Conservation (phyloP, 2,113 vertebrate species). For the Desmodus rotundus region DNA sequence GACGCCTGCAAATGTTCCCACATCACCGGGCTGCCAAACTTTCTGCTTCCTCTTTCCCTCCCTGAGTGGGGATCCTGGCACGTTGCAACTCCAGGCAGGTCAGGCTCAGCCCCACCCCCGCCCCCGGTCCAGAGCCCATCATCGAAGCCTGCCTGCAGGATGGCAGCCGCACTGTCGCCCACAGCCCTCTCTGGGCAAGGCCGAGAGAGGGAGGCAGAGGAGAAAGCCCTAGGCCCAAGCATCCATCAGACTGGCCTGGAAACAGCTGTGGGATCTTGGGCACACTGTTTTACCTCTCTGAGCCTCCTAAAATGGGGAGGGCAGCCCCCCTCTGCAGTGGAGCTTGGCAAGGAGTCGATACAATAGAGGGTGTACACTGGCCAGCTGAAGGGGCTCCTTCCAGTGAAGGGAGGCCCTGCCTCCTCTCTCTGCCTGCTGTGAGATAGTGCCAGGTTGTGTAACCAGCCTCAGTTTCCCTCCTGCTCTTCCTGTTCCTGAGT, state of each 20-base stretch:
- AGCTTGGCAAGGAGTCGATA: not conserved
- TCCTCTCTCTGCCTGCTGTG: not conserved
- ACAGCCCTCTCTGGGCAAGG: not conserved
- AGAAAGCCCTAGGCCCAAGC: not conserved
- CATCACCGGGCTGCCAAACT: not conserved
- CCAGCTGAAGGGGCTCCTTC: not conserved
- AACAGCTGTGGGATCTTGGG: not conserved
- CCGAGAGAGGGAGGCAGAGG: not conserved
- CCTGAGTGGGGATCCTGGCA: not conserved
- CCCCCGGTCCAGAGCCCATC: not conserved
- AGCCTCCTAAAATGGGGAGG: not conserved
- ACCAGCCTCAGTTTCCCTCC: not conserved
- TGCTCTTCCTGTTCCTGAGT: not conserved
- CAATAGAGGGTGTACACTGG: accelerated
- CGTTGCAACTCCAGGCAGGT: not conserved
- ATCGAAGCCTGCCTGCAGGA: not conserved
- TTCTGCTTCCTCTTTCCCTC: not conserved
- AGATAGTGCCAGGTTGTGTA: no score
- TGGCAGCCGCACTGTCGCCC: not conserved
- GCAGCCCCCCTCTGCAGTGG: not conserved
- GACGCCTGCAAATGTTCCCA: not conserved
- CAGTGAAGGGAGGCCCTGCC: not conserved
- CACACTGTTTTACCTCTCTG: not conserved
- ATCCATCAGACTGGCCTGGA: not conserved
- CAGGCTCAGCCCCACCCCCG: not conserved